Conservation (phyloP, 2,797 vertebrate species). For the Margarornis squamiger region DNA sequence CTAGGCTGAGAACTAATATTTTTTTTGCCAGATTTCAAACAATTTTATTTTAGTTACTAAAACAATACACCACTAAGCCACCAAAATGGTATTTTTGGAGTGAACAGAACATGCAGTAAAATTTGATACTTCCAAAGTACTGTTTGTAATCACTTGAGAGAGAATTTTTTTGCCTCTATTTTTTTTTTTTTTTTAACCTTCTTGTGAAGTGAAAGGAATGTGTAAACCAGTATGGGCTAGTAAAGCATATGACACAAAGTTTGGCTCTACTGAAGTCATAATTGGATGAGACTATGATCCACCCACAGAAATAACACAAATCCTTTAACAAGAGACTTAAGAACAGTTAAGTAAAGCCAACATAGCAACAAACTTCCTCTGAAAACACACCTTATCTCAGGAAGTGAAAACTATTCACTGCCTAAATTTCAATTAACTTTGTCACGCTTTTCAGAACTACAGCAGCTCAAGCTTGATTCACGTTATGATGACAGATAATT, state of each 20-base stretch:
- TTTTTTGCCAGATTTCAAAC: slow-evolving; percentile 28
- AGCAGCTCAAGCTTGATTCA: slow-evolving; percentile 53
- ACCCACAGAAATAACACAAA: slow-evolving; percentile 71
- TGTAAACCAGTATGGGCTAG: slow-evolving; percentile 64
- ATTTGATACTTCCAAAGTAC: slow-evolving; percentile 46
- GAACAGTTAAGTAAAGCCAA: slow-evolving; percentile 65
- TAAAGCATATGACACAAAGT: slow-evolving; percentile 64
- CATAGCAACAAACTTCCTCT: slow-evolving; percentile 60
- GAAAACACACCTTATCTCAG: slow-evolving; percentile 66
- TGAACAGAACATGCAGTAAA: slow-evolving; percentile 22
- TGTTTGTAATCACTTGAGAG: slow-evolving; percentile 33
- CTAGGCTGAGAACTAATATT: neutral
- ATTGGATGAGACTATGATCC: slow-evolving; percentile 69
- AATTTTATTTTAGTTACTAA: slow-evolving; percentile 9
- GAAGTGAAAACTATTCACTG: slow-evolving; percentile 53
- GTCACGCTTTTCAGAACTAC: slow-evolving; percentile 55
- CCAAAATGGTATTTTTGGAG: slow-evolving; percentile 47
- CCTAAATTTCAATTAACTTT: slow-evolving; percentile 61
- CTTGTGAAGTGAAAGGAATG: slow-evolving; percentile 61
- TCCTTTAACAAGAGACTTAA: slow-evolving; percentile 70
- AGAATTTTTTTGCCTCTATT: neutral
- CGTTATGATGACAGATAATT: slow-evolving; percentile 48
- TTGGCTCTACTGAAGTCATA: slow-evolving; percentile 69
- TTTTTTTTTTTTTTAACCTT: neutral
- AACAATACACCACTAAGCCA: slow-evolving; percentile 10